Evolutionary conservation across 2,888 invertebrate genomes (phyloP).

Genomic region (Brachynemurus nebulosus): DNA sequence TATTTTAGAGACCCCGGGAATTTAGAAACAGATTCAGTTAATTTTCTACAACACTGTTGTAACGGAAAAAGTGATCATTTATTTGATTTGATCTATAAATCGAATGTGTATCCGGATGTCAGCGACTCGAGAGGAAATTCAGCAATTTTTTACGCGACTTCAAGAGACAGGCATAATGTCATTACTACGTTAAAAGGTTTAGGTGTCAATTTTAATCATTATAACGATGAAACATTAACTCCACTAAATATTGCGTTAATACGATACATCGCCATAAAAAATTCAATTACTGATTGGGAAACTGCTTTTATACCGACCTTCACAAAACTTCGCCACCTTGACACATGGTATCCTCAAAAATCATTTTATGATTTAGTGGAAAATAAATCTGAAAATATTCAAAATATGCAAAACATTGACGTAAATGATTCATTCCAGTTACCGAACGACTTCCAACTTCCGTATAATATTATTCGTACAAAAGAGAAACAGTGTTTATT

Average conservation of each 20-base stretch:
- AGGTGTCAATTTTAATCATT: slow-evolving; percentile 35
- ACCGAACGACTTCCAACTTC: neutral
- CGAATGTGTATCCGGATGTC: slow-evolving; percentile 34
- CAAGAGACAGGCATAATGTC: slow-evolving; percentile 32
- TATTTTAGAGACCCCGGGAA: slow-evolving; percentile 23
- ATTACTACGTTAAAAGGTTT: slow-evolving; percentile 33
- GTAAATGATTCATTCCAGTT: neutral
- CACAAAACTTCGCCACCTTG: neutral
- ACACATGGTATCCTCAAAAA: neutral
- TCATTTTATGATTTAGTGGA: neutral
- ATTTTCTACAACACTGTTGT: slow-evolving; percentile 25
- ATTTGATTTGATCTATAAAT: slow-evolving; percentile 28
- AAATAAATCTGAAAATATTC: neutral
- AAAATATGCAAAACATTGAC: neutral
- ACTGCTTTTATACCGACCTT: neutral
- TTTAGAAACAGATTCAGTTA: slow-evolving; percentile 24
- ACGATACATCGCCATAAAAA: slow-evolving; percentile 9
- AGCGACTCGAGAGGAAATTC: slow-evolving; percentile 39
- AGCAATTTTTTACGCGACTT: slow-evolving; percentile 39
- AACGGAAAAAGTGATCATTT: slow-evolving; percentile 24
- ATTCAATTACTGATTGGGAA: neutral
- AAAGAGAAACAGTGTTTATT: neutral
- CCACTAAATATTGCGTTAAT: slow-evolving; percentile 34
- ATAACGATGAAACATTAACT: slow-evolving; percentile 41
- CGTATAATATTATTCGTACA: neutral